Evolutionary conservation across 2,888 invertebrate species (phyloP).

Genomic region (Andrena trimmerana): DNA sequence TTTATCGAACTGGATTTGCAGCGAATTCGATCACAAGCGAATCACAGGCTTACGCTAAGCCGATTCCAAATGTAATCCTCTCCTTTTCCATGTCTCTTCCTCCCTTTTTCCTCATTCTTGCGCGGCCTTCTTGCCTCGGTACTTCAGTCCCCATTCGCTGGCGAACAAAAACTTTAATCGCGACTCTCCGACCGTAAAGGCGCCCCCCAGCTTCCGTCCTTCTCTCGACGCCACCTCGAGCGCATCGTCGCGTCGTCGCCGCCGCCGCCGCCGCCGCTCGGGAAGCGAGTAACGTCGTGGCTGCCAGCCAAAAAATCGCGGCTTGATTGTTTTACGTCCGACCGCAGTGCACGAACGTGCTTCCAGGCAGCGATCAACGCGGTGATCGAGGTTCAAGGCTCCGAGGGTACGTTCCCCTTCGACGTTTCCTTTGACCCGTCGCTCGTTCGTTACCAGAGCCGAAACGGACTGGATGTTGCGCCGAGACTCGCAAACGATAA

Average conservation of each 20-base stretch:
- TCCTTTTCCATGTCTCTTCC: not conserved
- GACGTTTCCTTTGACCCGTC: slow-evolving; percentile 12
- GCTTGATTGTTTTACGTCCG: slow-evolving; percentile 79
- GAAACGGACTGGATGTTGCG: too few species aligned
- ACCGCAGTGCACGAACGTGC: slow-evolving; percentile 68
- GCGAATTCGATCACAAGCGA: too few species aligned
- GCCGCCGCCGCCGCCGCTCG: slow-evolving; percentile 37
- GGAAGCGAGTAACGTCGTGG: slow-evolving; percentile 70
- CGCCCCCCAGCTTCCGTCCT: slow-evolving; percentile 37
- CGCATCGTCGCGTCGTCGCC: slow-evolving; percentile 4
- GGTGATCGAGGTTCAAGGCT: slow-evolving; percentile 48
- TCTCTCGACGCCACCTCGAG: slow-evolving; percentile 34
- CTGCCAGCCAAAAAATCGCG: slow-evolving; percentile 70
- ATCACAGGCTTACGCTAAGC: too few species aligned
- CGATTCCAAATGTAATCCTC: too few species aligned
- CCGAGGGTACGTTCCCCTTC: slow-evolving; percentile 38
- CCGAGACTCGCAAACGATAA: not conserved
- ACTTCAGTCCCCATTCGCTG: slow-evolving; percentile 46
- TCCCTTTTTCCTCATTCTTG: slow-evolving; percentile 33
- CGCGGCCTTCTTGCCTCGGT: slow-evolving; percentile 49
- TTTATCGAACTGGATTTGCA: not conserved
- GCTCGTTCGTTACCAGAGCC: not conserved
- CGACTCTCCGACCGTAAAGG: slow-evolving; percentile 70
- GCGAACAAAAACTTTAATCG: slow-evolving; percentile 77
- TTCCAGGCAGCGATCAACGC: slow-evolving; percentile 33